These are phyloP conservation scores for Lycaena phlaeas DNA, from an alignment of 2,888 invertebrate genomes.

Conservation along the genomic window DNA sequence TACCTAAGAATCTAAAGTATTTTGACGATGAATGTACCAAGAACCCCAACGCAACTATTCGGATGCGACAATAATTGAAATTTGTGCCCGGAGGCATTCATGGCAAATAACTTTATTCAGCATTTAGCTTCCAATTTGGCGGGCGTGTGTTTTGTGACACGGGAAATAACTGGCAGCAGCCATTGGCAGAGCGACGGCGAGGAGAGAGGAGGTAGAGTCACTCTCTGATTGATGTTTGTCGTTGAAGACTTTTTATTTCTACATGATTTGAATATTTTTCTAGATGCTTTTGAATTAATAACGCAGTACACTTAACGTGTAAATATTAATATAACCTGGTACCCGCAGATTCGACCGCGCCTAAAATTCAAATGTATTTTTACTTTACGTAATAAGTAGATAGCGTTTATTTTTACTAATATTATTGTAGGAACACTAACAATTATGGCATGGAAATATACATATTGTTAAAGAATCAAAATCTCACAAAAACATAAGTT, in stretches of 20 bases:
- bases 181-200: slow-evolving; percentile 9
- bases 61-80: slow-evolving; percentile 72
- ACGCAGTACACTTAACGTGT: no score
- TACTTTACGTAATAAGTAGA: no score
- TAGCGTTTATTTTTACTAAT: no score
- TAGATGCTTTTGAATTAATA: no score
- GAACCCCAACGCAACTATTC: slow-evolving; percentile 64
- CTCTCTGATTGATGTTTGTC: slow-evolving; percentile 13
- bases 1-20: neutral
- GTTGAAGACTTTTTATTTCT: neutral
- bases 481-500: no score
- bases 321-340: no score
- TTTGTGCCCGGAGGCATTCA: slow-evolving; percentile 73
- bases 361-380: no score
- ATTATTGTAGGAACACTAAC: no score
- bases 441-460: no score
- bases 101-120: slow-evolving; percentile 70
- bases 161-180: slow-evolving; percentile 23
- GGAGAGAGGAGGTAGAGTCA: slow-evolving; percentile 14
- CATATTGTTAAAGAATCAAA: no score
- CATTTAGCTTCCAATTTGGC: slow-evolving; percentile 64
- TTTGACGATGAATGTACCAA: slow-evolving; percentile 31
- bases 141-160: slow-evolving; percentile 44
- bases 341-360: no score
- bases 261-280: no score